Evolutionary conservation across 2,113 vertebrate species (phyloP), one percentile per base, ranked within the genome.

Genomic region (Apteryx mantelli): DNA sequence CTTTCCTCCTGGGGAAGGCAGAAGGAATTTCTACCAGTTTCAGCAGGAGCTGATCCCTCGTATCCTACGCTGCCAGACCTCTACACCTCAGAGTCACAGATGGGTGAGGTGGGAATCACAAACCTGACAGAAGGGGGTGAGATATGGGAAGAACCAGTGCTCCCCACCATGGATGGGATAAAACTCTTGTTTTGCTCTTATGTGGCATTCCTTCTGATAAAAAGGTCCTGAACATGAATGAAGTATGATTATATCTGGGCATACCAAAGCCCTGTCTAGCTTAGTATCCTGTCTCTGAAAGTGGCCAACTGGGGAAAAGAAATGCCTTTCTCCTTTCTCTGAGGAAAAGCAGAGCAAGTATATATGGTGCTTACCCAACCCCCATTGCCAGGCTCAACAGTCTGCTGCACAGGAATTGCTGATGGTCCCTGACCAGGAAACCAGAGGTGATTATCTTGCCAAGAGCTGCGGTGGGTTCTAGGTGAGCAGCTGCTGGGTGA

Each of bases 81-180:
- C 40, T 46, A 86, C 3, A 1, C 10, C 32, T 73, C 68, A 80
- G 30, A 0, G 0, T 52, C 42, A 74, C 17, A 79, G 22, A 20
- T 69, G 19, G 13, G 13, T 65, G 22, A 91, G 32, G 38, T 40
- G 44, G 61, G 26, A 96, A 84, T n/a, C 36, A 75, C 2, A 7
- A 74, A 63, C 19, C 11, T 44, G 5, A 13, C 26, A 70, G 50
- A 25, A 88, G 86, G 28, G 50, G 58, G 32, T 7, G 18, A 68
- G 21, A 34, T 44, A 15, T 48, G 11, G 53, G 19, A 80, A 9
- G 12, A 93, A 55, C 5, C 50, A 87, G 34, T 8, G 7, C 89
- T 16, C 79, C 15, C n/a, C 65, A 58, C 11, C 13, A 55, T 13
- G 9, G 9, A 40, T 13, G 66, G 8, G 28, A 17, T 8, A 48